Percentiles rank a stretch among this genome's conserved stretches.
These are phyloP conservation scores for Leptinotarsa haldemani DNA, from an alignment of 2,888 invertebrate species.

Conservation along the genomic window DNA sequence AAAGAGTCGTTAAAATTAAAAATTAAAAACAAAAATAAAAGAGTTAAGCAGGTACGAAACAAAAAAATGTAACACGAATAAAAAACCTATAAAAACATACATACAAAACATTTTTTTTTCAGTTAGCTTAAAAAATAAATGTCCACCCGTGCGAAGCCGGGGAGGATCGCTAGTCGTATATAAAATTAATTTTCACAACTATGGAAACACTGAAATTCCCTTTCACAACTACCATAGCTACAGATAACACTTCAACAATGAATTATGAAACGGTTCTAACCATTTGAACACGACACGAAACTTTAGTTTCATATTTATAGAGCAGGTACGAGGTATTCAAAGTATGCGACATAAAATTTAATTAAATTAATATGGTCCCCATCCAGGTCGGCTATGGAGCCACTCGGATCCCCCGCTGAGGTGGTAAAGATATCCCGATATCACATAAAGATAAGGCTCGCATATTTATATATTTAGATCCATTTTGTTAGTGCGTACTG, in stretches of 20 bases:
- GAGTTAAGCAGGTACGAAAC: no score
- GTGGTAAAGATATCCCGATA: slow-evolving; percentile 55
- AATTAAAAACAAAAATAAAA: no score
- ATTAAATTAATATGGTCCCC: slow-evolving; percentile 64
- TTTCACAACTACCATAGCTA: not conserved
- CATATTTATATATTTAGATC: slow-evolving; percentile 58
- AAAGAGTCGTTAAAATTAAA: no score
- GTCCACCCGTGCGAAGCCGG: no score
- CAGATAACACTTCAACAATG: slow-evolving; percentile 2
- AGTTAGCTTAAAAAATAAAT: no score
- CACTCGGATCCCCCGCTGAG: slow-evolving; percentile 59
- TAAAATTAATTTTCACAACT: not conserved
- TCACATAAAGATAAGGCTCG: slow-evolving; percentile 56
- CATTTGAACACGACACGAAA: slow-evolving; percentile 3
- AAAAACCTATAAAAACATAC: no score
- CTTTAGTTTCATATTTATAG: slow-evolving; percentile 56
- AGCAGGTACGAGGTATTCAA: slow-evolving; percentile 59
- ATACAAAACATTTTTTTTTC: no score
- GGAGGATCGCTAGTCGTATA: no score
- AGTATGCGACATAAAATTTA: slow-evolving; percentile 65
- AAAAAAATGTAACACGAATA: no score
- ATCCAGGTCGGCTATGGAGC: slow-evolving; percentile 50
- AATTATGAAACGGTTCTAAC: not conserved
- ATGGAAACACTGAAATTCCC: not conserved
- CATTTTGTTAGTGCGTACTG: slow-evolving; percentile 21